Percentiles rank a stretch among this genome's conserved stretches.
These are phyloP conservation scores for Bradysia coprophila DNA, from an alignment of 1,140 invertebrate species.

Conservation along the genomic window DNA sequence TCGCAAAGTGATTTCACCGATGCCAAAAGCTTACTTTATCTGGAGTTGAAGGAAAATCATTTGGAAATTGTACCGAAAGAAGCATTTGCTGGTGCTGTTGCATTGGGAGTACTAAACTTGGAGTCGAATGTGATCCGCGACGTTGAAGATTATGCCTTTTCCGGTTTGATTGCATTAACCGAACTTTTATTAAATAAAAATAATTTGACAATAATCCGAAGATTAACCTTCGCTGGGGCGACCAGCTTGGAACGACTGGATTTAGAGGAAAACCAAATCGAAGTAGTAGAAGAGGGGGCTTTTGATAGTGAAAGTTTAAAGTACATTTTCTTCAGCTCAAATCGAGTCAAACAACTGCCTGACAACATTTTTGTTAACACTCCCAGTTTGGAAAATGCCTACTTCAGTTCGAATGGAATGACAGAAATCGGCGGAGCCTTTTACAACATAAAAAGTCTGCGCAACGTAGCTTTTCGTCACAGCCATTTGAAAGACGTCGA, in stretches of 20 bases:
- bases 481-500: too few species aligned
- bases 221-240: background rate
- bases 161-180: background rate
- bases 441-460: too few species aligned
- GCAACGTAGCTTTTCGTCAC: too few species aligned
- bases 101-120: background rate
- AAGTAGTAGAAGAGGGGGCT: background rate
- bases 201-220: too few species aligned
- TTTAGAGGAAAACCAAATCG: conserved; percentile 1
- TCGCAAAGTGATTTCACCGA: too few species aligned
- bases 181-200: background rate
- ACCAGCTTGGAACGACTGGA: background rate
- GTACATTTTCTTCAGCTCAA: too few species aligned
- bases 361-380: background rate
- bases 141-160: background rate
- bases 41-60: background rate
- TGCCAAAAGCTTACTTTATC: too few species aligned
- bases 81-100: background rate
- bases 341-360: conserved; percentile 1
- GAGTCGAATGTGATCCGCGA: background rate
- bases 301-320: background rate
- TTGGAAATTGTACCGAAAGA: background rate
- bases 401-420: too few species aligned
- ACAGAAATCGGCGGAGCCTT: too few species aligned
- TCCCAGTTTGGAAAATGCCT: background rate